A percentile compares a stretch with the other conserved stretches of the same genome.
Evolutionary conservation across 2,797 vertebrate species (phyloP).

Genomic region (Salarias fasciatus): DNA sequence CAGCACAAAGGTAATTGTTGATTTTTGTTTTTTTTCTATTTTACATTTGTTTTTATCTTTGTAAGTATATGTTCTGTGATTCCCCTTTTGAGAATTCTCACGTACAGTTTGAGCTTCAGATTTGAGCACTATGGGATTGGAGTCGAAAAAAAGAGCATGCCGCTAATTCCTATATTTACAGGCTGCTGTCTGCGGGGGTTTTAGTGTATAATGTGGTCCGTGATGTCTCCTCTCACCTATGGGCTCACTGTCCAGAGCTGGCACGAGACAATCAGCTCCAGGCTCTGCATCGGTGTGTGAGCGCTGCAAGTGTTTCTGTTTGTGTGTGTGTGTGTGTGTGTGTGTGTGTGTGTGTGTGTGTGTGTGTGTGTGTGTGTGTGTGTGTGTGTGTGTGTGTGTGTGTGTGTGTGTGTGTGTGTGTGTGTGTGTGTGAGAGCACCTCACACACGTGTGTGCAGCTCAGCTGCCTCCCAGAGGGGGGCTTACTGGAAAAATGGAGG

Average conservation of each 20-base stretch:
- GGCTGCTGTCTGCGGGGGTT: slow-evolving; percentile 55
- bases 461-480: slow-evolving; percentile 66
- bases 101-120: slow-evolving; percentile 17
- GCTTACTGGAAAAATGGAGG: slow-evolving; percentile 62
- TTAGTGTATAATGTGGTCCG: slow-evolving; percentile 54
- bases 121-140: slow-evolving; percentile 31
- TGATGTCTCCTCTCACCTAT: slow-evolving; percentile 65
- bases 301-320: slow-evolving; percentile 38
- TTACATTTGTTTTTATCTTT: neutral
- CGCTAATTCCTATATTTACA: slow-evolving; percentile 48
- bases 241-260: slow-evolving; percentile 63
- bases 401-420: slow-evolving; percentile 37
- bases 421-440: slow-evolving; percentile 55
- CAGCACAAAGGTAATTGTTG: neutral
- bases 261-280: slow-evolving; percentile 66
- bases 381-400: slow-evolving; percentile 50
- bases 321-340: slow-evolving; percentile 60
- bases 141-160: slow-evolving; percentile 17
- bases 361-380: slow-evolving; percentile 45
- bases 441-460: slow-evolving; percentile 47
- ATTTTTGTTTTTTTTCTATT: neutral
- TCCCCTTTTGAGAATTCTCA: slow-evolving; percentile 10
- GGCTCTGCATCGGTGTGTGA: slow-evolving; percentile 48
- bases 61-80: neutral
- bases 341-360: slow-evolving; percentile 45